Evolutionary conservation across 2,888 invertebrate genomes (phyloP), one percentile per base, ranked within the genome.

Genomic region (Drosophila incognita): DNA sequence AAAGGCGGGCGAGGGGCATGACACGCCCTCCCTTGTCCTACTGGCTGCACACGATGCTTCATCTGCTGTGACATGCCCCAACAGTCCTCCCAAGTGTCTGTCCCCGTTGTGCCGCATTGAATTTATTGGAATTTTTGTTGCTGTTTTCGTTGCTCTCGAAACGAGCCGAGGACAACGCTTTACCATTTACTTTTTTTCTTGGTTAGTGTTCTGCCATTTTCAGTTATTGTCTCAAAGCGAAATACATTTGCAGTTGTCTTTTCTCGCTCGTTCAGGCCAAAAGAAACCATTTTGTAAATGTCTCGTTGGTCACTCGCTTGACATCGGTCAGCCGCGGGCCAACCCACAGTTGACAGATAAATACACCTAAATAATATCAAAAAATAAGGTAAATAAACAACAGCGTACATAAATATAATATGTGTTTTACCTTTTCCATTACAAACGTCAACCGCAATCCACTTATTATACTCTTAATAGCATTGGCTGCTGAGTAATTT

Each of bases 101-200:
- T 54, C 54, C 35, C 53, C 27, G 78, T 76, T 87, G 85, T 87
- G 87, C 90, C 87, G 87, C 90, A 90, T 89, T 89, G 90, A 87
- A 87, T 87, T 87, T 87, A 87, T 87, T 90, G 87, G 90, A 84
- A 90, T 89, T 87, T 87, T 84, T 83, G 86, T 86, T 83, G 69
- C 73, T 83, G 82, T 72, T 74, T 84, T 13, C 38, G 33, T 27
- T 38, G 6, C 8, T 52, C 33, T 21, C 52, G 33, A 21, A 52
- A 33, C 69, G 71, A 66, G 71, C 57, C 69, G 67, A 78, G 84
- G 56, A 83, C 67, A 59, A 75, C 71, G 65, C 68, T 85, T 61
- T 58, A 57, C 59, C 58, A 52, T 60, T 33, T 31, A 1, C 1
- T 3, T 3, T 35, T 11, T 42, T 67, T 59, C 7, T 18, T 2